phyloP scores from a whole-genome alignment of 2,888 invertebrate genomes.

The Ichneumoninae sp. region DNA sequence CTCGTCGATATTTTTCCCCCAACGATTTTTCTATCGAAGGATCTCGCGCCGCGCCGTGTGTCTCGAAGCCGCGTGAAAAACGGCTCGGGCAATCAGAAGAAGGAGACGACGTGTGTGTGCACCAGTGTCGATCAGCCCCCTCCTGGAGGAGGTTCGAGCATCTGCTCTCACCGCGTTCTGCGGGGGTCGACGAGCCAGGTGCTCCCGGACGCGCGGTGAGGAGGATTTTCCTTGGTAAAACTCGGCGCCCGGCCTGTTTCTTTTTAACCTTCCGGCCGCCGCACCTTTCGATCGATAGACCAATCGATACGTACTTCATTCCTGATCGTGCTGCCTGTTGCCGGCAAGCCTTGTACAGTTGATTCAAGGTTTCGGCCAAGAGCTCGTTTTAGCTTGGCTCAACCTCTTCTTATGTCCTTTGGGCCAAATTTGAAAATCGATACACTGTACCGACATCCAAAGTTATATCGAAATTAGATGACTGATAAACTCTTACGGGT shows the following conservation, averaged over 20 bases:
- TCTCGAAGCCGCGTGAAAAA: constrained; percentile 15
- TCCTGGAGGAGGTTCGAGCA: constrained; percentile 36
- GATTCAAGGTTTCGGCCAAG: background rate
- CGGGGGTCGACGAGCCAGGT: constrained; percentile 65
- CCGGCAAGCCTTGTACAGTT: background rate
- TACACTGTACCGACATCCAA: background rate
- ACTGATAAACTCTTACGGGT: background rate
- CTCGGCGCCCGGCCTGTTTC: background rate
- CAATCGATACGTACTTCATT: constrained; percentile 48
- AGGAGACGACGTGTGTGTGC: constrained; percentile 22
- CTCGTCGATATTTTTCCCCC: background rate
- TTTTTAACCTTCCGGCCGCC: background rate
- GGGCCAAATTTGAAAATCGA: background rate
- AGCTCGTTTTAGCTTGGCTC: background rate
- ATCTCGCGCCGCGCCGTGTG: background rate
- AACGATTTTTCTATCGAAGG: constrained; percentile 5
- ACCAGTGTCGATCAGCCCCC: constrained; percentile 36
- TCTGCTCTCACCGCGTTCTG: constrained; percentile 47
- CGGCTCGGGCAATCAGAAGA: constrained; percentile 8
- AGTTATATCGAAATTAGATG: no score
- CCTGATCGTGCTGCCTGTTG: background rate
- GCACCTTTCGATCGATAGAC: constrained; percentile 14
- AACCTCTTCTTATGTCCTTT: background rate
- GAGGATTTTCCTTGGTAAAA: constrained; percentile 58
- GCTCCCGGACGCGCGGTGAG: constrained; percentile 59